Percentiles rank a stretch among this genome's conserved stretches.
These are phyloP conservation scores for Telmatherina bonti DNA, from an alignment of 2,797 vertebrate species.

Conservation along the genomic window DNA sequence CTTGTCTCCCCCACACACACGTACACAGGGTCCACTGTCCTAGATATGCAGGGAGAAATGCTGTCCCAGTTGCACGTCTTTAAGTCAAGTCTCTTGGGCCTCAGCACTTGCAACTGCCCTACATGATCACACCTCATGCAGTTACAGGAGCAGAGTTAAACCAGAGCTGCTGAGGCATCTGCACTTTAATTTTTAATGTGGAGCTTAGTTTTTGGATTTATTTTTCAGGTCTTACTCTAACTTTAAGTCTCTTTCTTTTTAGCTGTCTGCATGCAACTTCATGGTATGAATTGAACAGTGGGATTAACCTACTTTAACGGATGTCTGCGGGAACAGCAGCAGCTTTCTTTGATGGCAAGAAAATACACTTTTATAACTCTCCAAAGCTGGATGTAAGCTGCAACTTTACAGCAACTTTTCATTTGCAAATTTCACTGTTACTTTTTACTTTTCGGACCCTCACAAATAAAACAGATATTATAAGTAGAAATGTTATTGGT, in stretches of 20 bases:
- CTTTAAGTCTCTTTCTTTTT: background rate
- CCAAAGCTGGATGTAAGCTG: background rate
- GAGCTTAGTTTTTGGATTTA: background rate
- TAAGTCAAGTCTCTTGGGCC: conserved; percentile 47
- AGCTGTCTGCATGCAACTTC: background rate
- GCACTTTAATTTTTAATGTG: background rate
- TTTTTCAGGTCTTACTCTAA: background rate
- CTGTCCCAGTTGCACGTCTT: conserved; percentile 64
- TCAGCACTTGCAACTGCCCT: conserved; percentile 44
- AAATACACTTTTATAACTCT: background rate
- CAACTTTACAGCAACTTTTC: conserved; percentile 2
- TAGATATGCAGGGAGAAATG: conserved; percentile 55
- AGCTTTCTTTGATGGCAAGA: conserved; percentile 4
- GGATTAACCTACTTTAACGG: conserved; percentile 18
- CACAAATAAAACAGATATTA: background rate
- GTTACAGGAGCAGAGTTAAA: conserved; percentile 11
- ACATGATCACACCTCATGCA: conserved; percentile 40
- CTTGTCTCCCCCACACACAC: conserved; percentile 24
- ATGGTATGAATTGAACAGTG: conserved; percentile 1
- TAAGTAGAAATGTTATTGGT: background rate
- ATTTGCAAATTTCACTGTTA: background rate
- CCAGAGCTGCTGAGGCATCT: background rate
- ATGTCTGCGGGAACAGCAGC: background rate
- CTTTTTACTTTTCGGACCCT: background rate
- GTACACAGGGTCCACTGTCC: conserved; percentile 45